A percentile compares a stretch with the other conserved stretches of the same genome.
These are phyloP conservation scores for Amphipoea oculea DNA, from an alignment of 2,888 invertebrate genomes.

Conservation along the genomic window DNA sequence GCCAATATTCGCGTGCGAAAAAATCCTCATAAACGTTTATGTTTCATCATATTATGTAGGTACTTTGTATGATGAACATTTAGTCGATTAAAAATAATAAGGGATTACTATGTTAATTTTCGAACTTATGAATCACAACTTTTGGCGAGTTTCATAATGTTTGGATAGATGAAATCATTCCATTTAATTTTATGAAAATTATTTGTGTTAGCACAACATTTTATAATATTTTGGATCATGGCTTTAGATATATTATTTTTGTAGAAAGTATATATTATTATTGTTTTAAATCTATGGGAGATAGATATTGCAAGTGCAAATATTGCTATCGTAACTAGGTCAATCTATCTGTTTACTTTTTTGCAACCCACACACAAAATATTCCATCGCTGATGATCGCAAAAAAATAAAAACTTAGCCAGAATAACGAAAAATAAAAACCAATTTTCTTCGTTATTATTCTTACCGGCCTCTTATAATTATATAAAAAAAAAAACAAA, in stretches of 20 bases:
- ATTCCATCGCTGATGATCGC: not conserved
- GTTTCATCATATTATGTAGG: slow-evolving; percentile 15
- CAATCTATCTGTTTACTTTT: slow-evolving; percentile 40
- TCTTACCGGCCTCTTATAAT: not conserved
- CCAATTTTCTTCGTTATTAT: not conserved
- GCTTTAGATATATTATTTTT: not conserved
- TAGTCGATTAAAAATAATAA: not conserved
- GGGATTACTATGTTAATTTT: not conserved
- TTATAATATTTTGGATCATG: not conserved
- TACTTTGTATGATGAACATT: not conserved
- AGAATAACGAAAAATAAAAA: not conserved
- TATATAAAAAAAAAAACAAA: not conserved
- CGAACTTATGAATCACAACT: slow-evolving; percentile 4
- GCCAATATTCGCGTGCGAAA: slow-evolving; percentile 3
- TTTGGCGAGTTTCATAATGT: slow-evolving; percentile 25
- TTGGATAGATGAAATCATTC: not conserved
- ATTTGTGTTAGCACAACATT: not conserved
- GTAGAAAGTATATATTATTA: not conserved
- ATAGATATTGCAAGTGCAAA: slow-evolving; percentile 15
- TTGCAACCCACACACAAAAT: slow-evolving; percentile 3
- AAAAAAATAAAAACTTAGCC: not conserved
- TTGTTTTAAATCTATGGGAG: not conserved
- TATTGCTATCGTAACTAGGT: slow-evolving; percentile 34
- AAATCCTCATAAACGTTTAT: not conserved
- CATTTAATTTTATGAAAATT: not conserved